Evolutionary conservation across 2,888 invertebrate species (phyloP).

Genomic region (Rhagonycha lutea): DNA sequence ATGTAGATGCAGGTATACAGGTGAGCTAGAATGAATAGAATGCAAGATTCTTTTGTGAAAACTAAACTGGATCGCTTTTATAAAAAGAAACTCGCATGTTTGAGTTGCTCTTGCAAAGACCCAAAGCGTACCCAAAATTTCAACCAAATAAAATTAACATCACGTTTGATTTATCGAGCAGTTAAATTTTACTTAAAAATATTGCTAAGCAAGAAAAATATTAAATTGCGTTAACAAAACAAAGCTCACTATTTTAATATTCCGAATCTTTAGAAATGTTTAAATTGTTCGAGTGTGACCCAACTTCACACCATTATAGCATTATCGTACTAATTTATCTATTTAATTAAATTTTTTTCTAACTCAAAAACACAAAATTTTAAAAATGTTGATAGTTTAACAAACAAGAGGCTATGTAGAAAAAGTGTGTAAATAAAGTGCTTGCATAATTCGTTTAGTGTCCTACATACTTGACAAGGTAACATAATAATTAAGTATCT

Average conservation of each 20-base stretch:
- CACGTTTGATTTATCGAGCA: neutral
- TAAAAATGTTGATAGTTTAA: neutral
- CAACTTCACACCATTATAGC: neutral
- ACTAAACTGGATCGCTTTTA: slow-evolving; percentile 44
- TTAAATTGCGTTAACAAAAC: neutral
- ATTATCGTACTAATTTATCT: slow-evolving; percentile 1
- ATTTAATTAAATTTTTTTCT: neutral
- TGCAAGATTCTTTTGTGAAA: slow-evolving; percentile 53
- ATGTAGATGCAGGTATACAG: slow-evolving; percentile 55
- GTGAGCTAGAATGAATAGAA: slow-evolving; percentile 54
- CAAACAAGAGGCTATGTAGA: neutral
- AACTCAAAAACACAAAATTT: neutral
- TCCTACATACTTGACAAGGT: neutral
- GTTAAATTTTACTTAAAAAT: neutral
- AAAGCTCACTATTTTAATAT: neutral
- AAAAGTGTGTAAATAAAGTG: neutral
- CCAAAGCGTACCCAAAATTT: neutral
- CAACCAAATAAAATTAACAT: neutral
- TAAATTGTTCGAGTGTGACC: neutral
- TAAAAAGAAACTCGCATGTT: slow-evolving; percentile 27
- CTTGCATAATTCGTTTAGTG: neutral
- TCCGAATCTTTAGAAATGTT: neutral
- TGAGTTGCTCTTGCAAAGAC: slow-evolving; percentile 18
- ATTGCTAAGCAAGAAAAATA: neutral
- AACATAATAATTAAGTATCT: neutral